Evolutionary conservation across 2,797 vertebrate species (phyloP).

Genomic region (Ara ararauna): DNA sequence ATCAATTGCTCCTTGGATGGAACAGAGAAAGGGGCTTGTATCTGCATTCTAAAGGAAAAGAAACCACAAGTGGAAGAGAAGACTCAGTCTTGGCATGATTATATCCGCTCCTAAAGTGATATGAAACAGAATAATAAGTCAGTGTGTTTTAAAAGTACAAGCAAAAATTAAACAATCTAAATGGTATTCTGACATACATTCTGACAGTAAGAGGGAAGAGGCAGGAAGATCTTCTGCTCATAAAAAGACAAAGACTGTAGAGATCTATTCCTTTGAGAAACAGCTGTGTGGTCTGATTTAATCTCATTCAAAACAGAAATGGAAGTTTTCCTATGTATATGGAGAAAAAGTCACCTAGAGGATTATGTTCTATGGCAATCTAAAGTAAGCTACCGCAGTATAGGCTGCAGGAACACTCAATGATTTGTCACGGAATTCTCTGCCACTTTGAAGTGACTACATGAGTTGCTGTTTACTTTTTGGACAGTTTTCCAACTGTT

Average conservation of each 20-base stretch:
- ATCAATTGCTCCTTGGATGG: background rate
- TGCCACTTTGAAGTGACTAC: background rate
- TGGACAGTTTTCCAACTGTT: conserved; percentile 7
- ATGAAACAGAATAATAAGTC: background rate
- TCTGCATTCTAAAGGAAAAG: background rate
- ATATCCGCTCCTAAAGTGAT: background rate
- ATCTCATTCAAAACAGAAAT: conserved; percentile 6
- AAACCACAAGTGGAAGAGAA: background rate
- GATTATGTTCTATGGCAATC: conserved; percentile 11
- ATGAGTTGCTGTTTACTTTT: conserved; percentile 28
- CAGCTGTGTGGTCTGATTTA: conserved; percentile 15
- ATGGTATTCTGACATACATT: background rate
- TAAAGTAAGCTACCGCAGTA: background rate
- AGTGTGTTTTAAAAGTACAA: background rate
- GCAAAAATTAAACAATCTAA: background rate
- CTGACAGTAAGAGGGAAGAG: background rate
- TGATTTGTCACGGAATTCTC: background rate
- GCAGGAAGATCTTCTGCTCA: background rate
- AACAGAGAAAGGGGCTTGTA: background rate
- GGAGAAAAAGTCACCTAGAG: conserved; percentile 27
- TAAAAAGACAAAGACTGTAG: background rate
- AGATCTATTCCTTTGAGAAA: background rate
- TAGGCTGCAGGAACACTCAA: background rate
- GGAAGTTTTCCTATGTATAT: conserved; percentile 15
- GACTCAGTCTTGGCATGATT: background rate